Conservation (phyloP, 2,797 vertebrate species). For the Pteropus rufus region DNA sequence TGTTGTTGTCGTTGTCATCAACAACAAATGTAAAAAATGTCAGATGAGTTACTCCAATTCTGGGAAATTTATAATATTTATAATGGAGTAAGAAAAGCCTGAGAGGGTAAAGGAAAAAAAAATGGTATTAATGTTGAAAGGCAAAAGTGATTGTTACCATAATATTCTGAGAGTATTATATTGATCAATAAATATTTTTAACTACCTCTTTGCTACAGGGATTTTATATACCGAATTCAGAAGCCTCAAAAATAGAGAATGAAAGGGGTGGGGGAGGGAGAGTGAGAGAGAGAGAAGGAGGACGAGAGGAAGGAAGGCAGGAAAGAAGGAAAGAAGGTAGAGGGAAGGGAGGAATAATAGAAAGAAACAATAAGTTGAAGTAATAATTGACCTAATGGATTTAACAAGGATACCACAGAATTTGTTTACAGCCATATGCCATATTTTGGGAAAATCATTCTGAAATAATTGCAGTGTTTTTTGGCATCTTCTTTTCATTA, state of each 20-base stretch:
- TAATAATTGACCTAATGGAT: not conserved
- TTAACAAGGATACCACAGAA: not conserved
- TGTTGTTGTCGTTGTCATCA: not conserved
- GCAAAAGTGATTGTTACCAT: rapidly evolving
- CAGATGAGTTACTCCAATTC: not conserved
- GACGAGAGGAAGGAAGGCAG: rapidly evolving
- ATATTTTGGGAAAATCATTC: conserved; percentile 18
- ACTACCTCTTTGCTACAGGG: not conserved
- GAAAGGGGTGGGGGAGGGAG: no score
- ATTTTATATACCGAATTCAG: not conserved
- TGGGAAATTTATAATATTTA: not conserved
- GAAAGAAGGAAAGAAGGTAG: rapidly evolving
- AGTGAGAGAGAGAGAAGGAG: not conserved
- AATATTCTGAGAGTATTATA: not conserved
- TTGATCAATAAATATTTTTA: not conserved
- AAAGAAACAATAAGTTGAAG: not conserved
- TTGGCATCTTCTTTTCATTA: not conserved
- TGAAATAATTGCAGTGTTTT: conserved; percentile 30
- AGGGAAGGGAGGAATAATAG: not conserved
- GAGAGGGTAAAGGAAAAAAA: not conserved
- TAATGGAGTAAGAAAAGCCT: not conserved
- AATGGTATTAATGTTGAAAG: rapidly evolving
- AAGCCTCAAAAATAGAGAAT: not conserved
- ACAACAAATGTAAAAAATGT: not conserved
- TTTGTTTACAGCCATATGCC: not conserved